A percentile compares a stretch with the other conserved stretches of the same genome.
Evolutionary conservation across 2,888 invertebrate species (phyloP).

Genomic region (Agriopis leucophaearia): DNA sequence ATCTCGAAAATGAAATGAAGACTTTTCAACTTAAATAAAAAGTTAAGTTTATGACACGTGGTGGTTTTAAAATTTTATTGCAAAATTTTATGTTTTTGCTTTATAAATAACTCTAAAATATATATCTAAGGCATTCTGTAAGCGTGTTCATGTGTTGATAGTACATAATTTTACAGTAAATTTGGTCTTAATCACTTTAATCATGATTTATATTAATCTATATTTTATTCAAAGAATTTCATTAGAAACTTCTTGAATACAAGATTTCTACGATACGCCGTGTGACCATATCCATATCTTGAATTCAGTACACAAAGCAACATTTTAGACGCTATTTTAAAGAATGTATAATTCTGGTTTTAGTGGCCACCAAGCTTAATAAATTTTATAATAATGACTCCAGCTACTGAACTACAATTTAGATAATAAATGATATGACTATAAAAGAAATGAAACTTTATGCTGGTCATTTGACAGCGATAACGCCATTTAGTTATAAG

Average conservation of each 20-base stretch:
- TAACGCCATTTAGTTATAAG: background rate
- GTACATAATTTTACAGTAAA: constrained; percentile 9
- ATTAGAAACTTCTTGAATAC: constrained; percentile 38
- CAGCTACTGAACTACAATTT: constrained; percentile 39
- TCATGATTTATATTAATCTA: constrained; percentile 38
- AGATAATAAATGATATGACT: constrained; percentile 36
- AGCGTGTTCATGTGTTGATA: constrained; percentile 14
- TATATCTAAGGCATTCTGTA: background rate
- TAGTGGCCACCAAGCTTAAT: constrained; percentile 22
- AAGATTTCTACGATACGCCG: constrained; percentile 41
- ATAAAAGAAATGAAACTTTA: constrained; percentile 28
- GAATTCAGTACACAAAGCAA: constrained; percentile 31
- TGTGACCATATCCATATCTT: constrained; percentile 36
- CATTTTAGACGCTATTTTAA: constrained; percentile 18
- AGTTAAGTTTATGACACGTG: background rate
- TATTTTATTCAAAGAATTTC: constrained; percentile 43
- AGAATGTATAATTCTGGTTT: constrained; percentile 17
- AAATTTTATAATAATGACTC: constrained; percentile 31
- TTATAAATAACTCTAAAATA: constrained; percentile 1
- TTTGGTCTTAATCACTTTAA: constrained; percentile 23
- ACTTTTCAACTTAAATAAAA: no score
- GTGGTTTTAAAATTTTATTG: background rate
- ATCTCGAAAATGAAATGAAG: no score
- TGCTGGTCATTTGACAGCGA: constrained; percentile 37
- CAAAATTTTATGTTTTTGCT: background rate